Base-by-base conservation (phyloP, 1,140 invertebrate species). In the Calliphora vicina region DNA sequence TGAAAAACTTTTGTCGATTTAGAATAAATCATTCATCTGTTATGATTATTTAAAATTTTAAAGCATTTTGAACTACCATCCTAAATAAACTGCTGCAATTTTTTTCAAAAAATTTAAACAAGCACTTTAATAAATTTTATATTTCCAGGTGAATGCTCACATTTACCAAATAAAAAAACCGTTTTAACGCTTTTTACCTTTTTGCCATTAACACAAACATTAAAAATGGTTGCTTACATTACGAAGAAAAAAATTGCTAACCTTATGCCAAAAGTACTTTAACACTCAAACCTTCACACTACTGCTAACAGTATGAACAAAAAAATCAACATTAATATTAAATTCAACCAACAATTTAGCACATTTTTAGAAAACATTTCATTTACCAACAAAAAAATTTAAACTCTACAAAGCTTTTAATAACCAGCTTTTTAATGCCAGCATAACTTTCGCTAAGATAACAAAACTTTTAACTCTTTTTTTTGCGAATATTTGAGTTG, bases 111-210 rank as follows among this genome's bases (percentile, higher is more conserved):
- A 35, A 2, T 35, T 35, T 35, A 35, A 35, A 35, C 35, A 35
- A 35, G 10, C 35, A 35, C 35, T 35, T 35, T 35, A 35, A 35
- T 35, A 6, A 35, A 35, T 35, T 35, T 6, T 8, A 35, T 8
- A 35, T 35, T 67, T 67, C 6, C 61, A 67, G 61, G 20, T 67
- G 61, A 67, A 23, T 67, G 61, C 61, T 6, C 12, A 67, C 61
- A 67, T 67, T 67, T 23, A 23, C n/a, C 2, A 97, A 85, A 94
- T 94, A 29, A 76, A 67, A 8, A 67, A 67, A 67, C 6, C 17
- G 17, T 57, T 67, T 67, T 25, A 67, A 67, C 61, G 61, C 61
- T 23, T 67, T 57, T 67, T 67, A 67, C 61, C 61, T 67, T 23
- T 57, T 67, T 23, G 61, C 61, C 20, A 67, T 67, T 67, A 67